These are phyloP conservation scores for Hycleus cichorii DNA, from an alignment of 1,140 invertebrate genomes.

Conservation along the genomic window DNA sequence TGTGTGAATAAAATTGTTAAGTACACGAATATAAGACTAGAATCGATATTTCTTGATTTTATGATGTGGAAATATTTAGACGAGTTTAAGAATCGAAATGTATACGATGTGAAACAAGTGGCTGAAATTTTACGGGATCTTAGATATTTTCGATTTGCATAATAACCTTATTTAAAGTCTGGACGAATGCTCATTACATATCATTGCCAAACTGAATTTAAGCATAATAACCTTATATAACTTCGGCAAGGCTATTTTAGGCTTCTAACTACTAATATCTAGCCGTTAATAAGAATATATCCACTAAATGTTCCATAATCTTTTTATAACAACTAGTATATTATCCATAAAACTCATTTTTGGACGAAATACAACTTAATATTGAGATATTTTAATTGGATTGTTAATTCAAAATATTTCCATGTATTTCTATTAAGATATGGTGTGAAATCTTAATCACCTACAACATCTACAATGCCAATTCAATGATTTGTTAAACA, in stretches of 20 bases:
- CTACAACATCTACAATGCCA: too few relatives aligned
- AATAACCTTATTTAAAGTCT: slow-evolving; percentile 13
- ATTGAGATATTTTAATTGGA: background rate
- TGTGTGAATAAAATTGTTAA: too few relatives aligned
- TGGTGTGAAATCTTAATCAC: background rate
- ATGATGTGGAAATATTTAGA: too few relatives aligned
- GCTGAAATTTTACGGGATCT: background rate
- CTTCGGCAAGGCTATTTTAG: slow-evolving; percentile 1
- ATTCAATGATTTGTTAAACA: too few relatives aligned
- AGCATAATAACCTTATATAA: slow-evolving; percentile 13
- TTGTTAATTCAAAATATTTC: background rate
- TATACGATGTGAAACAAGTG: slow-evolving; percentile 1
- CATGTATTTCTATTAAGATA: background rate
- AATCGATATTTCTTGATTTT: too few relatives aligned
- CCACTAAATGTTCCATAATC: background rate
- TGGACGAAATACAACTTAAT: background rate
- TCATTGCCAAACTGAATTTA: slow-evolving; percentile 12
- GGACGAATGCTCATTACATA: slow-evolving; percentile 13
- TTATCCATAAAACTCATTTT: too few relatives aligned
- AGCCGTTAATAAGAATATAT: background rate
- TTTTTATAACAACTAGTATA: too few relatives aligned
- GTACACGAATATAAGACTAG: too few relatives aligned
- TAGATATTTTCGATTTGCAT: slow-evolving; percentile 14
- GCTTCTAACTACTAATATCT: background rate
- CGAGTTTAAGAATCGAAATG: background rate